Evolutionary conservation across 1,140 invertebrate genomes (phyloP), one percentile per base, ranked within the genome.

Genomic region (Psilanteris sp.): DNA sequence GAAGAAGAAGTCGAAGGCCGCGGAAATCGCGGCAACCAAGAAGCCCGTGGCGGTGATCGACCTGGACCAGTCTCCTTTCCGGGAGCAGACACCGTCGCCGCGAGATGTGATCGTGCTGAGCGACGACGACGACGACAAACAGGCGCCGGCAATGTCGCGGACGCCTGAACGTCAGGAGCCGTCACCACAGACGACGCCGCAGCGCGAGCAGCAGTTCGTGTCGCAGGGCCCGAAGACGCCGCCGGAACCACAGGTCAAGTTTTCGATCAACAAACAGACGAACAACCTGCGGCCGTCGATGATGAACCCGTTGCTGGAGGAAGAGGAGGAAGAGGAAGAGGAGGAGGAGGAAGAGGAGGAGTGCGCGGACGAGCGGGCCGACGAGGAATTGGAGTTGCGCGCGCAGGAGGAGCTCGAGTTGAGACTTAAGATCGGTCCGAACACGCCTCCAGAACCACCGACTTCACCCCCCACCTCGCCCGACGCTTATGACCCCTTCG

Each of bases 401-500:
- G 81, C 87, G 1, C 86, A 90, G 67, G 87, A 88, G 16, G 89
- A 90, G 32, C 29, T 89, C 3, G 87, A 88, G 13, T 36, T 88
- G 3, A 64, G 87, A 54, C 67, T 88, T 16, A 88, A 88, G 70
- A 90, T 90, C 55, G 91, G 91, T 1, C 92, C 91, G 0, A 92
- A 92, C 66, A 92, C 92, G 5, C 91, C 91, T 1, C 91, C 91
- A 0, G 91, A 92, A 71, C 91, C 91, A 0, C 91, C 91, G 0
- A 89, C 88, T 10, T 91, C 90, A 1, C 90, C 92, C 0, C 91
- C 91, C 0, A 91, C 90, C 5, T 92, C 92, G 2, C 92, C 92
- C 1, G 94, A 95, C 81, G 94, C 91, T 2, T 96, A 96, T 83
- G 95, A 96, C 91, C 95, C 95, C 0, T 96, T 95, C 81, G 94